These are phyloP conservation scores for Tiliacea aurago DNA, from an alignment of 2,888 invertebrate species.

Conservation along the genomic window DNA sequence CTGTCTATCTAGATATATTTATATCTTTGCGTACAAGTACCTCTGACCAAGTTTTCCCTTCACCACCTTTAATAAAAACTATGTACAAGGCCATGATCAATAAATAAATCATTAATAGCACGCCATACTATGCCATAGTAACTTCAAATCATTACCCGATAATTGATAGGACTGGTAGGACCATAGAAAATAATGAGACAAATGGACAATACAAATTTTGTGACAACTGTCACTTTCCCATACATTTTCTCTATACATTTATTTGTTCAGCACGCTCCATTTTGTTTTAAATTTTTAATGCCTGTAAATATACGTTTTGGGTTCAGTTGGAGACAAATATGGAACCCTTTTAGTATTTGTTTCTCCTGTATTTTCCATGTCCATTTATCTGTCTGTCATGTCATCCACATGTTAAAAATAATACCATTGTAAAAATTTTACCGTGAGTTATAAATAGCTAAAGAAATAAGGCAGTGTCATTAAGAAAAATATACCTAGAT, in stretches of 20 bases:
- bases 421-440: not conserved
- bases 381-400: not conserved
- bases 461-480: too few relatives aligned
- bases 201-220: slow-evolving; percentile 43
- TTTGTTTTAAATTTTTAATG: slow-evolving; percentile 54
- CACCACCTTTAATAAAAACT: slow-evolving; percentile 14
- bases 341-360: slow-evolving; percentile 38
- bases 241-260: slow-evolving; percentile 15
- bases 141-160: slow-evolving; percentile 30
- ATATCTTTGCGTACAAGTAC: too few relatives aligned
- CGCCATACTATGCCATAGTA: slow-evolving; percentile 4
- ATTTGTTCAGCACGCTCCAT: slow-evolving; percentile 22
- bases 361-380: slow-evolving; percentile 2
- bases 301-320: slow-evolving; percentile 27
- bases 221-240: slow-evolving; percentile 48
- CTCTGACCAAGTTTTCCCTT: not conserved
- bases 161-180: slow-evolving; percentile 35
- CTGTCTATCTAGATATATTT: too few relatives aligned
- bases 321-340: slow-evolving; percentile 26
- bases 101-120: slow-evolving; percentile 40
- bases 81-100: slow-evolving; percentile 33
- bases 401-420: slow-evolving; percentile 1
- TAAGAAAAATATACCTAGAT: not conserved
- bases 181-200: slow-evolving; percentile 49
- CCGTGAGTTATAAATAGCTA: too few relatives aligned